phyloP scores from a whole-genome alignment of 2,113 vertebrate species.

The Clarias magur region DNA sequence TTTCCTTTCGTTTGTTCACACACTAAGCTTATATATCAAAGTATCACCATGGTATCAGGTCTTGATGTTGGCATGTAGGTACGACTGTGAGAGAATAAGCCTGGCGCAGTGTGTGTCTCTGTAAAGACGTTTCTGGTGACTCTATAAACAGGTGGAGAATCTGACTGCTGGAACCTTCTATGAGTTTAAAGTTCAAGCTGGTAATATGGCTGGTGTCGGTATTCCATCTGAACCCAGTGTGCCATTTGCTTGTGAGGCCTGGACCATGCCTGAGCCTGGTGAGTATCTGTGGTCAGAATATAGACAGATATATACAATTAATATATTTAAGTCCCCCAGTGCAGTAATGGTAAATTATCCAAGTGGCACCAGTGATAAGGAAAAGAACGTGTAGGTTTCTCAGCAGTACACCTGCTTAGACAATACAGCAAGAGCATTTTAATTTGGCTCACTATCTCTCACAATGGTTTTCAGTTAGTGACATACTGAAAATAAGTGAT shows the following conservation, averaged over 20 bases:
- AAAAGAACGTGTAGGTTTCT: background rate
- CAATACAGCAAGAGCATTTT: background rate
- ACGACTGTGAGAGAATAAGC: background rate
- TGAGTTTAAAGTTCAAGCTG: constrained; percentile 87
- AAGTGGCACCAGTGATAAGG: background rate
- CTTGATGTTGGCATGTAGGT: background rate
- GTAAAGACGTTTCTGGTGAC: background rate
- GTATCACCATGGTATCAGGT: background rate
- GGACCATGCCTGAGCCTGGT: constrained; percentile 91
- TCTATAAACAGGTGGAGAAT: constrained; percentile 77
- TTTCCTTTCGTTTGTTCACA: background rate
- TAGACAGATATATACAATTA: background rate
- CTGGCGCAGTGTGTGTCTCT: background rate
- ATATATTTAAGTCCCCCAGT: background rate
- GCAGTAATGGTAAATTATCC: background rate
- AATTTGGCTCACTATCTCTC: background rate
- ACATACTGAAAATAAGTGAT: background rate
- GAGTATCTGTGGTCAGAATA: constrained; percentile 12
- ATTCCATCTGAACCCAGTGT: constrained; percentile 84
- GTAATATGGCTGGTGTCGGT: constrained; percentile 88
- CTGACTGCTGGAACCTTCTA: constrained; percentile 84
- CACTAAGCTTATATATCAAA: background rate
- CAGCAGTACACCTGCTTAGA: background rate
- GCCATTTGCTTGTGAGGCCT: constrained; percentile 88
- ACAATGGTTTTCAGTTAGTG: background rate